phyloP scores from a whole-genome alignment of 2,797 vertebrate genomes.

The Hydrolagus colliei region DNA sequence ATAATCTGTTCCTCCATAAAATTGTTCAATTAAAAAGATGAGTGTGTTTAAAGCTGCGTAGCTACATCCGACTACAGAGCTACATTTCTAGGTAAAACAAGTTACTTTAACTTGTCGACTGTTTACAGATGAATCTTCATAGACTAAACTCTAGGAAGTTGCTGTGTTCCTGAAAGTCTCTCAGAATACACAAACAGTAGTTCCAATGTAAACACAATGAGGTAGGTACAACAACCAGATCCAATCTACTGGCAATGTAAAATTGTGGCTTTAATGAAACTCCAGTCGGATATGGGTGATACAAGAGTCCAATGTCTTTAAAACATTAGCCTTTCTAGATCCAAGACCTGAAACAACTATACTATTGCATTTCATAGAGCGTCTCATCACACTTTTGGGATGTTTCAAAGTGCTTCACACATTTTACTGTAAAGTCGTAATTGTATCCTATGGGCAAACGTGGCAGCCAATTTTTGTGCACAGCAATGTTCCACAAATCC shows the following conservation, averaged over 20 bases:
- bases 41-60: conserved; percentile 39
- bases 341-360: no score
- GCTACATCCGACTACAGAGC: conserved; percentile 38
- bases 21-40: conserved; percentile 34
- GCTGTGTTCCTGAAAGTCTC: conserved; percentile 44
- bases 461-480: no score
- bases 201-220: conserved; percentile 55
- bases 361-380: no score
- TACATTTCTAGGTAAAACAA: conserved; percentile 44
- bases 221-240: conserved; percentile 49
- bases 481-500: no score
- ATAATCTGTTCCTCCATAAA: conserved; percentile 19
- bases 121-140: conserved; percentile 52
- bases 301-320: no score
- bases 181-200: conserved; percentile 44
- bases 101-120: conserved; percentile 47
- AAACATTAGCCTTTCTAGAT: no score
- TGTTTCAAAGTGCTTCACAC: no score
- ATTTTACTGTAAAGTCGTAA: no score
- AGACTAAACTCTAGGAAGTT: conserved; percentile 61
- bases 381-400: no score
- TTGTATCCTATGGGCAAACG: no score
- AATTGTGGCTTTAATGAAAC: no score
- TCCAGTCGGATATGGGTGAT: no score
- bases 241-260: neutral